Evolutionary conservation across 2,797 vertebrate genomes (phyloP).

Genomic region (Lepidocolaptes lacrymiger): DNA sequence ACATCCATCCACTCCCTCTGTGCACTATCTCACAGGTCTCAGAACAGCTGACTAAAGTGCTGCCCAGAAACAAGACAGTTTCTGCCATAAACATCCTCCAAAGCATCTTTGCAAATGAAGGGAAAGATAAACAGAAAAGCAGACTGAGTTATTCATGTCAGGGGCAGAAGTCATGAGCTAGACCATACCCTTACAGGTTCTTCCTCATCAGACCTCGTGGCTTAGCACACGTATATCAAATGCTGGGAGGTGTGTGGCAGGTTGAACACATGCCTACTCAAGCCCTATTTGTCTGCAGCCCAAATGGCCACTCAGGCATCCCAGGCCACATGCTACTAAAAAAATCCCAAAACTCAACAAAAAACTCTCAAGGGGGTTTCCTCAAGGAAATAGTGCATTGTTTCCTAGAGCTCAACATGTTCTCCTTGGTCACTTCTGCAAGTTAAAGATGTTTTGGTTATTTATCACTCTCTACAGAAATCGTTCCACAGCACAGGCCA

Average conservation of each 20-base stretch:
- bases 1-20: fast-evolving
- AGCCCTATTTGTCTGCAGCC: not conserved
- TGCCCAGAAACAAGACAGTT: not conserved
- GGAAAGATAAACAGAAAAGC: not conserved
- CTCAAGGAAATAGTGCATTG: not conserved
- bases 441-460: not conserved
- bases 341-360: not conserved
- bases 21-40: not conserved
- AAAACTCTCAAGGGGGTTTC: not conserved
- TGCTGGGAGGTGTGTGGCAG: not conserved
- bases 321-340: not conserved
- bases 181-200: not conserved
- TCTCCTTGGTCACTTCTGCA: not conserved
- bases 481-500: not conserved
- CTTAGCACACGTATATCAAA: not conserved
- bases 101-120: not conserved
- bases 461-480: not conserved
- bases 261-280: not conserved
- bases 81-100: not conserved
- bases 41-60: not conserved
- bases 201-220: not conserved
- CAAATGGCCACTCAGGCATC: not conserved
- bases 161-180: not conserved
- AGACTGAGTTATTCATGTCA: not conserved
- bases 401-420: not conserved